Conservation (phyloP, 2,797 vertebrate species). For the Myiotriccus ornatus region DNA sequence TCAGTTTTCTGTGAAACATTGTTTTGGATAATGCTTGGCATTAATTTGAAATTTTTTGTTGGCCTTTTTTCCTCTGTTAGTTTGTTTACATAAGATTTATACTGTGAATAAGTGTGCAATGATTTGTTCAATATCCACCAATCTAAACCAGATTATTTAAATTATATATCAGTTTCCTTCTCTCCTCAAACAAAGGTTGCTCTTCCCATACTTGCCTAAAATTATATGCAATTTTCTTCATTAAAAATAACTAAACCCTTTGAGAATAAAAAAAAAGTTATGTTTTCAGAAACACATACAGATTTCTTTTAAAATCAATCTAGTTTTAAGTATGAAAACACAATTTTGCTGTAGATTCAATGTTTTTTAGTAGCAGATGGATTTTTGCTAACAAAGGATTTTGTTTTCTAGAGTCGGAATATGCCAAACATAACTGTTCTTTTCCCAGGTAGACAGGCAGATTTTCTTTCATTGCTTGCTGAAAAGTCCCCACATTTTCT, state of each 20-base stretch:
- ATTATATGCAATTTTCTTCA: not conserved
- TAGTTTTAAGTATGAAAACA: not conserved
- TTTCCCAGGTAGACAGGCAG: not conserved
- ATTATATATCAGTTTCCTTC: not conserved
- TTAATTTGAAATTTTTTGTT: conserved; percentile 14
- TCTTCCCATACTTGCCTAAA: not conserved
- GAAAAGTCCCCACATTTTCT: not conserved
- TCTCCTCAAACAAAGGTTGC: not conserved
- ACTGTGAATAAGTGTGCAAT: not conserved
- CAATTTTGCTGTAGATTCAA: not conserved
- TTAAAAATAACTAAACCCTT: not conserved
- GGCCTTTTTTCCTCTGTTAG: not conserved
- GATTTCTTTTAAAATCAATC: not conserved
- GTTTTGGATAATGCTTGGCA: not conserved
- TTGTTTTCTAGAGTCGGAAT: not conserved
- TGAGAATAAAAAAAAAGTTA: not conserved
- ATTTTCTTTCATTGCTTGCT: not conserved
- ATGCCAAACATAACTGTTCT: not conserved
- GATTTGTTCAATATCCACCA: not conserved
- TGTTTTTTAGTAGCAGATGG: not conserved
- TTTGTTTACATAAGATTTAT: not conserved
- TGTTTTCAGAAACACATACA: not conserved
- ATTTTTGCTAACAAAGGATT: not conserved
- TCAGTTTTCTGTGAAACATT: not conserved
- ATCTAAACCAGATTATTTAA: conserved; percentile 24